Evolutionary conservation across 1,140 invertebrate genomes (phyloP), one percentile per base, ranked within the genome.

Genomic region (Eupeodes corollae): DNA sequence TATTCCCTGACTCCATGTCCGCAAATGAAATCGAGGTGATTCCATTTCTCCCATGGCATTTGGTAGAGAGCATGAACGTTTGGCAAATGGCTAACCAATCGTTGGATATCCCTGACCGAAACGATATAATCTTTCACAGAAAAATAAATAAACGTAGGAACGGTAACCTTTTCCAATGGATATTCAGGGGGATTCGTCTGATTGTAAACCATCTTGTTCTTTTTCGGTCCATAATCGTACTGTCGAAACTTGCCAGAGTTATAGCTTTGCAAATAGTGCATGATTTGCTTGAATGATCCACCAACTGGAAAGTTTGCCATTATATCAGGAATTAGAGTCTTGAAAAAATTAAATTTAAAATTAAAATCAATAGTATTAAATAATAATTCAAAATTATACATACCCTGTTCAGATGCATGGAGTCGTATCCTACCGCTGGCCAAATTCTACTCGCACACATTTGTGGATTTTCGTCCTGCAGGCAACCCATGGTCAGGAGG

Each of bases 1-100:
- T 79, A 64, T 49, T 67, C 64, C 47, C 75, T 74, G 0, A 77
- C 74, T 33, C 78, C 73, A 32, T 73, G 71, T 0, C 79, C 82
- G 66, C 77, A 83, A 49, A 79, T 75, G 66, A 84, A 86, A 63
- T 86, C 83, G 53, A 84, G 74, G 56, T 86, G 81, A 61, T 80
- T 83, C 70, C 84, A 87, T 16, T 76, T 67, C 35, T 73, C 68
- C 47, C 74, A 71, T 0, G 76, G 73, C 2, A 85, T 73, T 58
- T 73, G 66, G 37, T 67, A 66, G 9, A 58, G 54, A 8, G 60
- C 58, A 19, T 57, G 52, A 42, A 58, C 70, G 61, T 61, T 66
- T 40, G 45, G 61, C 35, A 67, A 41, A 1, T 63, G 58, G 10
- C 50, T 50, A 0, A 68, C 61, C 31, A 84, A 62, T 51, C 64